These are phyloP conservation scores for Campoplex nolae DNA, from an alignment of 2,888 invertebrate species.

Conservation along the genomic window DNA sequence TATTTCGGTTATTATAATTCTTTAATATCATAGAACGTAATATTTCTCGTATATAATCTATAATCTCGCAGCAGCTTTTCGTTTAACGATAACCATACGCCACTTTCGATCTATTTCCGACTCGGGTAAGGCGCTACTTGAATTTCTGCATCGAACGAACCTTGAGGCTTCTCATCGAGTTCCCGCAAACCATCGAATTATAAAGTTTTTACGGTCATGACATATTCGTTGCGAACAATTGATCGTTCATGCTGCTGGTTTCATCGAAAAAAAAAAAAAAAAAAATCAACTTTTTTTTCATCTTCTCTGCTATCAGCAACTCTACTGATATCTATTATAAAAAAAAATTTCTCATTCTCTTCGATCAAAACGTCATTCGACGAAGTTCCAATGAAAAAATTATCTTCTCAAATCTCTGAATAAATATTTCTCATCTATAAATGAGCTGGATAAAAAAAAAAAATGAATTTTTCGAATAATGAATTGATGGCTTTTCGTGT, in stretches of 20 bases:
- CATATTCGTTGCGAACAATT: background rate
- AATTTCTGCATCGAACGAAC: slow-evolving; percentile 38
- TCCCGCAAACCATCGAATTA: background rate
- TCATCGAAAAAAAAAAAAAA: background rate
- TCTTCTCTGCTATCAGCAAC: no score
- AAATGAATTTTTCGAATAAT: background rate
- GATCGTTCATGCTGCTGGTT: background rate
- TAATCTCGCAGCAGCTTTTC: slow-evolving; percentile 16
- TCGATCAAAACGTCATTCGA: no score
- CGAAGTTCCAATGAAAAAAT: background rate
- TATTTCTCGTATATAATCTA: background rate
- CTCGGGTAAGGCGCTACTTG: slow-evolving; percentile 25
- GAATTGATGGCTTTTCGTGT: background rate
- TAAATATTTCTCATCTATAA: background rate
- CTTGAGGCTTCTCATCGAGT: slow-evolving; percentile 33
- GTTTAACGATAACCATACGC: slow-evolving; percentile 59
- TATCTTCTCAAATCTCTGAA: background rate
- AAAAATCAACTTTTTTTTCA: background rate
- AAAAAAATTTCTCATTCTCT: background rate
- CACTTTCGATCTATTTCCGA: slow-evolving; percentile 51
- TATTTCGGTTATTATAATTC: background rate
- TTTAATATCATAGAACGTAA: background rate
- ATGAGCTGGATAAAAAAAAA: background rate
- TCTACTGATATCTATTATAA: no score
- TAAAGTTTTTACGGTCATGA: background rate